Evolutionary conservation across 2,797 vertebrate species (phyloP), one percentile per base, ranked within the genome.

Genomic region (Pagetopsis macropterus): DNA sequence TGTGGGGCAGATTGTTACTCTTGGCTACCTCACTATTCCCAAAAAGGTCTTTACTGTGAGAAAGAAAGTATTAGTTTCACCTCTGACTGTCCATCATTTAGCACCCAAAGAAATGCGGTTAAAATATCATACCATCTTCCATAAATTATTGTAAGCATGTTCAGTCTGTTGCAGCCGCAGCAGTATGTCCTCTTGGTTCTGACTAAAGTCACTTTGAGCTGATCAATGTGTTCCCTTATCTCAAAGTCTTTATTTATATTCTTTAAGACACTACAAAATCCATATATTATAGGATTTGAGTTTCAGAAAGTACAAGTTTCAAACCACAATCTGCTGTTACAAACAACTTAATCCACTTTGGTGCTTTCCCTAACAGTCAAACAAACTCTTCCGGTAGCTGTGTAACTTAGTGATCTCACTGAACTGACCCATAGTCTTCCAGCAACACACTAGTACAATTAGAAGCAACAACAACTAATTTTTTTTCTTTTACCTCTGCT

Each of bases 1-100:
- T 50, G n/a, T 51, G 65, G 71, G 69, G 73, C 60, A 69, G n/a
- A 70, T 77, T 77, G 66, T 60, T 70, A 40, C 45, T 65, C 21
- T 48, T 65, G 54, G 66, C 65, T 65, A 12, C 11, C 6, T 31
- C 14, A 27, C 6, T 37, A 44, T 27, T 56, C 37, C 37, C 65
- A 69, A 10, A 48, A 16, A 49, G 62, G 54, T 33, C 41, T 78
- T 45, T 70, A 52, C 48, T 11, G 33, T 33, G 13, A 71, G 50
- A 16, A 60, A 72, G 43, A 60, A 23, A 16, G 11, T 13, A 62
- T 78, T 67, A 5, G 70, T 71, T 71, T 65, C 60, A 70, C 4
- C 50, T 9, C 57, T 61, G 65, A 41, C 52, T 69, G 66, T 73
- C 50, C 40, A 66, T 16, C 16, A 2, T 54, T 56, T 27, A 64